A percentile compares a stretch with the other conserved stretches of the same genome.
Evolutionary conservation across 2,888 invertebrate genomes (phyloP).

Genomic region (Ramazzottius varieornatus): DNA sequence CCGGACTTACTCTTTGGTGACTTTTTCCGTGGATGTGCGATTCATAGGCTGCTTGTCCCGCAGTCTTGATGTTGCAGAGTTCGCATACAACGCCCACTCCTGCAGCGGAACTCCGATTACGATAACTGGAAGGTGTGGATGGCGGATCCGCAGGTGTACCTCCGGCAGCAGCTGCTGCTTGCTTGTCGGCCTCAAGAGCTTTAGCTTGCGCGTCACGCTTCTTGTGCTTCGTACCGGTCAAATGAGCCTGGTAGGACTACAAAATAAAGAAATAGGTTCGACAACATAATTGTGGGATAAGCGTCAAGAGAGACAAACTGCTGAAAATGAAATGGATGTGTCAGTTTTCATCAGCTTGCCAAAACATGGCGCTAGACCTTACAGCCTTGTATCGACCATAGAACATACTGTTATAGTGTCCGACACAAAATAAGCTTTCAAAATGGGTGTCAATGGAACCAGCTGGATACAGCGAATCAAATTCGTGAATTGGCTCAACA

Average conservation of each 20-base stretch:
- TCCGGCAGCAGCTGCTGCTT: slow-evolving; percentile 28
- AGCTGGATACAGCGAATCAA: too few relatives aligned
- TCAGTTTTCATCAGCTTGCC: too few relatives aligned
- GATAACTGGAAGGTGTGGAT: slow-evolving; percentile 8
- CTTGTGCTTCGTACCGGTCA: slow-evolving; percentile 95
- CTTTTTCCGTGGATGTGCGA: slow-evolving; percentile 91
- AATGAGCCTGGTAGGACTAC: slow-evolving; percentile 68
- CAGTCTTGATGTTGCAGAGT: slow-evolving; percentile 90
- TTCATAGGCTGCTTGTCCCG: slow-evolving; percentile 90
- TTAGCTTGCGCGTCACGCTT: slow-evolving; percentile 74
- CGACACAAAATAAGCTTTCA: too few relatives aligned
- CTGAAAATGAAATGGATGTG: neutral
- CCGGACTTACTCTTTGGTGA: slow-evolving; percentile 59
- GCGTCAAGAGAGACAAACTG: slow-evolving; percentile 7
- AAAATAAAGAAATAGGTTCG: slow-evolving; percentile 17
- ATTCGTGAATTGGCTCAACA: too few relatives aligned
- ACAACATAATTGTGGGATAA: too few relatives aligned
- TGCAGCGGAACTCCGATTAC: slow-evolving; percentile 8
- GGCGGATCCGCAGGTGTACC: slow-evolving; percentile 21
- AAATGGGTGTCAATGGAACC: too few relatives aligned
- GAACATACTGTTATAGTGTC: too few relatives aligned
- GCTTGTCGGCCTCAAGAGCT: slow-evolving; percentile 27
- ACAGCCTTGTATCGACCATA: too few relatives aligned
- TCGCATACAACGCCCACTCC: slow-evolving; percentile 37
- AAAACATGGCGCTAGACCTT: too few relatives aligned